Conservation (phyloP, 1,140 invertebrate genomes). For the Delia radicum region DNA sequence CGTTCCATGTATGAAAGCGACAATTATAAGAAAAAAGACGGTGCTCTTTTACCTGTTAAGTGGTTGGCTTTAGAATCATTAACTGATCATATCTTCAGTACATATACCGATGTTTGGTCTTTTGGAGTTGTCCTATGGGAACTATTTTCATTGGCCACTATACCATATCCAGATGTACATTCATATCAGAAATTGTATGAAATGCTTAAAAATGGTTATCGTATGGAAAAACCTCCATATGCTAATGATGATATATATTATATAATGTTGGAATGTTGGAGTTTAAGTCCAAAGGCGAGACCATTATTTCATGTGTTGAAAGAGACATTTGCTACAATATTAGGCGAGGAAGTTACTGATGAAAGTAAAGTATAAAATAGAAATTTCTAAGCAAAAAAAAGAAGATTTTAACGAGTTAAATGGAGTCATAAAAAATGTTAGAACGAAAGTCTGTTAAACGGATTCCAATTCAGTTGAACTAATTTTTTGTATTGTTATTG, state of each 20-base stretch:
- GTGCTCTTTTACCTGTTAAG: conserved; percentile 76
- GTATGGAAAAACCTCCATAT: conserved; percentile 81
- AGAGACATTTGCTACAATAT: conserved; percentile 71
- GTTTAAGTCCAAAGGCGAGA: conserved; percentile 70
- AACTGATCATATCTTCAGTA: conserved; percentile 76
- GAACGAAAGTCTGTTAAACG: too few species aligned
- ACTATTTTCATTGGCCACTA: conserved; percentile 86
- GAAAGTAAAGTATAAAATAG: conserved; percentile 63
- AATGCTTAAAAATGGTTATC: too few species aligned
- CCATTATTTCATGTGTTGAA: conserved; percentile 78
- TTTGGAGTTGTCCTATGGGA: conserved; percentile 95
- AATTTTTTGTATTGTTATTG: too few species aligned
- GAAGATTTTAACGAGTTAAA: too few species aligned
- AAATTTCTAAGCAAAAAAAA: too few species aligned
- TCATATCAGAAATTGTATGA: conserved; percentile 71
- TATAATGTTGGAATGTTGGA: conserved; percentile 86
- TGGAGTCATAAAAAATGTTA: too few species aligned
- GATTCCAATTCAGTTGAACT: too few species aligned
- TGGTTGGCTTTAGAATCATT: conserved; percentile 85
- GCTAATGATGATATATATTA: conserved; percentile 77
- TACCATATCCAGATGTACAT: conserved; percentile 84
- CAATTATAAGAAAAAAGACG: conserved; percentile 90
- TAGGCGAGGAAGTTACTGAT: too few species aligned
- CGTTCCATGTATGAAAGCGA: conserved; percentile 88
- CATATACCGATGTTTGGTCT: conserved; percentile 90